Evolutionary conservation across 2,888 invertebrate species (phyloP).

Genomic region (Drosophila greeni): DNA sequence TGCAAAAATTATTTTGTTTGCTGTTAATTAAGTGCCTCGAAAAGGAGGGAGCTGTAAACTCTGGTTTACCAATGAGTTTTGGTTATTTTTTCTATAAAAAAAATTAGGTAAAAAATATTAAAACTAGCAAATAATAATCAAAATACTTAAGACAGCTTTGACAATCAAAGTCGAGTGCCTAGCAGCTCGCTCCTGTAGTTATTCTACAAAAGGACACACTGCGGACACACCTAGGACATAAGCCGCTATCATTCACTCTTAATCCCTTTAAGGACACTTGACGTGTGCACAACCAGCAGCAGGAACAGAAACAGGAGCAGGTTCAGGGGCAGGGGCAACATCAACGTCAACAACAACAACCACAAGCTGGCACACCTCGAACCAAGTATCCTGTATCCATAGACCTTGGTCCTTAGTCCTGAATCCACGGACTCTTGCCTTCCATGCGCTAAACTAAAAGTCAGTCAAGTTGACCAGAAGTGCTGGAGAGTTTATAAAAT

Average conservation of each 20-base stretch:
- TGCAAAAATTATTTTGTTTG: constrained; percentile 35
- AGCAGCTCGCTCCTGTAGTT: constrained; percentile 33
- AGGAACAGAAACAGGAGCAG: constrained; percentile 10
- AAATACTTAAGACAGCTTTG: background rate
- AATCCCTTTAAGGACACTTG: constrained; percentile 75
- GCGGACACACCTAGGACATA: constrained; percentile 73
- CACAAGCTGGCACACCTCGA: constrained; percentile 64
- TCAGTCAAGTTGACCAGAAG: constrained; percentile 73
- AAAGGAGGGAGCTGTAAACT: background rate
- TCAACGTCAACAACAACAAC: constrained; percentile 42
- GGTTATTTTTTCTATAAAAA: background rate
- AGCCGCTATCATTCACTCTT: constrained; percentile 74
- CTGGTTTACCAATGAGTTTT: constrained; percentile 9
- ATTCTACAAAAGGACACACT: constrained; percentile 58
- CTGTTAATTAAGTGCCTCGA: constrained; percentile 37
- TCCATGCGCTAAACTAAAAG: constrained; percentile 60
- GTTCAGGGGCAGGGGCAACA: background rate
- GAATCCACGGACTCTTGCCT: constrained; percentile 8
- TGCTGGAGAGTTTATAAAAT: constrained; percentile 72
- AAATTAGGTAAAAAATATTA: background rate
- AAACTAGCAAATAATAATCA: background rate
- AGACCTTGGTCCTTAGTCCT: constrained; percentile 6
- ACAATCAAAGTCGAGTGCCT: constrained; percentile 3
- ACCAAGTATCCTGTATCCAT: constrained; percentile 5
- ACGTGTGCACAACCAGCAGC: constrained; percentile 53